phyloP scores from a whole-genome alignment of 2,113 vertebrate genomes.

The Bufo bufo region DNA sequence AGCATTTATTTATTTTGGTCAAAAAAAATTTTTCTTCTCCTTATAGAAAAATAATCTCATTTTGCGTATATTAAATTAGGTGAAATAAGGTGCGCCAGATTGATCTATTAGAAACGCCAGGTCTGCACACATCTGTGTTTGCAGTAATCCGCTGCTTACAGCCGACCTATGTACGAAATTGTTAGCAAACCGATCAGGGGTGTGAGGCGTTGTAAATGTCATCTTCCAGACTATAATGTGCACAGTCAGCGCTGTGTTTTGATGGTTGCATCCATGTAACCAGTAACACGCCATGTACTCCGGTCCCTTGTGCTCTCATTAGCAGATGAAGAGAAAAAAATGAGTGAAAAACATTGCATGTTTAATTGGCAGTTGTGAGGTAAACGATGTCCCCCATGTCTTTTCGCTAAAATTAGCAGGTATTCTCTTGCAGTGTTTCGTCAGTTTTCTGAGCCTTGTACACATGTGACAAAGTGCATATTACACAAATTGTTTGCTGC shows the following conservation, averaged over 20 bases:
- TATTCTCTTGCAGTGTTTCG: constrained; percentile 34
- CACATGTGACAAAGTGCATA: constrained; percentile 13
- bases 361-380: background rate
- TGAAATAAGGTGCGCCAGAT: no score
- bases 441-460: constrained; percentile 23
- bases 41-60: no score
- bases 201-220: background rate
- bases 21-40: no score
- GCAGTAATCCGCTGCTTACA: background rate
- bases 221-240: background rate
- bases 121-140: no score
- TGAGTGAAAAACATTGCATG: constrained; percentile 34
- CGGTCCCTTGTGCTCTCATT: constrained; percentile 52
- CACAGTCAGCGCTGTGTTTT: constrained; percentile 17
- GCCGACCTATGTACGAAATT: background rate
- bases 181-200: background rate
- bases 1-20: no score
- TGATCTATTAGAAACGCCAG: no score
- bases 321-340: constrained; percentile 30
- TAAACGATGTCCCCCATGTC: background rate
- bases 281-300: background rate
- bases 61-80: no score
- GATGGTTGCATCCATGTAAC: constrained; percentile 51
- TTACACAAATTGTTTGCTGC: background rate
- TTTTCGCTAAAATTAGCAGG: constrained; percentile 8